Evolutionary conservation across 2,797 vertebrate species (phyloP).

Genomic region (Trachurus trachurus): DNA sequence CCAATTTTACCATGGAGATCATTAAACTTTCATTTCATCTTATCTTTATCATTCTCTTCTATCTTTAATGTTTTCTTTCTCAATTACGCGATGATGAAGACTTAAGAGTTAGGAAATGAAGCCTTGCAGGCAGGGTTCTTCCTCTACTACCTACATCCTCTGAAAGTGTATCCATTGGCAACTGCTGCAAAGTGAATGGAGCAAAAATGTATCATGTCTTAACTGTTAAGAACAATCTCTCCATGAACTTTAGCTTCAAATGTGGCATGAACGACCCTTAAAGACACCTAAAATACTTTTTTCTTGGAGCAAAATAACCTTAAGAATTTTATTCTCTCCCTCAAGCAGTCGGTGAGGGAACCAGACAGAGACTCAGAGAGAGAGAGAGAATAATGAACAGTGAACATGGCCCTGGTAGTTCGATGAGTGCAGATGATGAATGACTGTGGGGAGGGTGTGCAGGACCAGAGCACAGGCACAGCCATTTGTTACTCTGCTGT

Average conservation of each 20-base stretch:
- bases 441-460: slow-evolving; percentile 87
- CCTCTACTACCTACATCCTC: too few relatives aligned
- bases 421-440: slow-evolving; percentile 87
- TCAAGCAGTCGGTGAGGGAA: slow-evolving; percentile 25
- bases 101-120: neutral
- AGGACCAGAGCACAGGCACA: slow-evolving; percentile 87
- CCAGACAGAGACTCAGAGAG: neutral
- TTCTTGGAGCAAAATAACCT: slow-evolving; percentile 52
- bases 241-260: slow-evolving; percentile 6
- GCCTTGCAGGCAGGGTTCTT: neutral
- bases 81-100: slow-evolving; percentile 20
- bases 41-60: slow-evolving; percentile 26
- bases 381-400: slow-evolving; percentile 73
- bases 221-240: slow-evolving; percentile 19
- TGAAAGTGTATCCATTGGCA: neutral
- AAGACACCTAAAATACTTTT: neutral
- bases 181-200: slow-evolving; percentile 21
- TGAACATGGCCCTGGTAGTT: slow-evolving; percentile 57
- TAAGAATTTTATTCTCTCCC: slow-evolving; percentile 14
- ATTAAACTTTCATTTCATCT: slow-evolving; percentile 71
- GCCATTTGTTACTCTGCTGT: slow-evolving; percentile 82
- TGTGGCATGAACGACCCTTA: slow-evolving; percentile 14
- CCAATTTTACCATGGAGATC: slow-evolving; percentile 58
- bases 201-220: slow-evolving; percentile 5
- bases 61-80: slow-evolving; percentile 54